These are phyloP conservation scores for Lates calcarifer DNA, from an alignment of 2,113 vertebrate species.

Conservation along the genomic window DNA sequence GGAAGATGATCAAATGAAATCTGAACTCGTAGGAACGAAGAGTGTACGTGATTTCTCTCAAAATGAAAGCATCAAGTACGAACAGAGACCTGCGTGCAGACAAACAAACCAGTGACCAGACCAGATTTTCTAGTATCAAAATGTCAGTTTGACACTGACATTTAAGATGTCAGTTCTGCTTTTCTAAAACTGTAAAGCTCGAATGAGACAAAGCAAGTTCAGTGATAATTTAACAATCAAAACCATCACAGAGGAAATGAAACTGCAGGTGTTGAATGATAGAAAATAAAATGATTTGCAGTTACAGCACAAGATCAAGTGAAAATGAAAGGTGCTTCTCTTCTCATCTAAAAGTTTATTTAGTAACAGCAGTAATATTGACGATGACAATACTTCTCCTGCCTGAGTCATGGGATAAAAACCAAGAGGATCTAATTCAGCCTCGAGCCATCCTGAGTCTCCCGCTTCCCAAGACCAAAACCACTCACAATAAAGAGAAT, in stretches of 20 bases:
- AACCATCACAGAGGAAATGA: not conserved
- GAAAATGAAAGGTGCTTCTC: not conserved
- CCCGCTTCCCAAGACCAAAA: slow-evolving; percentile 17
- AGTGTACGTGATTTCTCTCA: not conserved
- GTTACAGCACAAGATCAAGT: not conserved
- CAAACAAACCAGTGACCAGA: not conserved
- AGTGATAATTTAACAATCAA: too few species aligned
- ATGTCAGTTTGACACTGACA: not conserved
- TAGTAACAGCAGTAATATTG: slow-evolving; percentile 30
- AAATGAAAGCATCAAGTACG: not conserved
- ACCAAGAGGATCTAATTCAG: slow-evolving; percentile 9
- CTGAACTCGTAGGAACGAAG: slow-evolving; percentile 9
- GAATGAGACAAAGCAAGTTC: too few species aligned
- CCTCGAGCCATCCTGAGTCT: slow-evolving; percentile 25
- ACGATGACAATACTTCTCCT: slow-evolving; percentile 57
- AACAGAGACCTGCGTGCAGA: slow-evolving; percentile 10
- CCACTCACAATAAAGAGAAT: not conserved
- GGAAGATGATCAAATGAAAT: not conserved
- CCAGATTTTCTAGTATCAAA: not conserved
- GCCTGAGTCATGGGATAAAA: slow-evolving; percentile 27
- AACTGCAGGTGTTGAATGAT: not conserved
- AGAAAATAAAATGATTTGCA: not conserved
- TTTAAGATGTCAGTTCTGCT: too few species aligned
- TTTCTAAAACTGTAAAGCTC: too few species aligned
- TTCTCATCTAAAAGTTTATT: not conserved